These are phyloP conservation scores for Ovibos moschatus DNA, from an alignment of 2,113 vertebrate species.

Conservation along the genomic window DNA sequence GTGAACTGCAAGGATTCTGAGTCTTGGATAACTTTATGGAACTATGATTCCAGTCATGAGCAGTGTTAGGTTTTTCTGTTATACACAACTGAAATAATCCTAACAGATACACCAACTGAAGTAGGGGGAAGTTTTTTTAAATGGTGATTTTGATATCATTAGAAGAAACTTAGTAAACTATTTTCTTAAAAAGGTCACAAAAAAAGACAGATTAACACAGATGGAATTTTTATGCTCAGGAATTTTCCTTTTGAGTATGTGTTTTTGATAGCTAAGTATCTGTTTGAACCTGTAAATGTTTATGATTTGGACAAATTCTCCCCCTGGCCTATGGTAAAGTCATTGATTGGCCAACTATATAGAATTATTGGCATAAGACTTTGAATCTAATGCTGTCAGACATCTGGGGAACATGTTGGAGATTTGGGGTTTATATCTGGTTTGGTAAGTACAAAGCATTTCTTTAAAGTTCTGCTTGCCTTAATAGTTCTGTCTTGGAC, in stretches of 20 bases:
- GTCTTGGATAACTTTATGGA: neutral
- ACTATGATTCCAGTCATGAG: neutral
- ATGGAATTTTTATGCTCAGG: neutral
- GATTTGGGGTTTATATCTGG: neutral
- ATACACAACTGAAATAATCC: neutral
- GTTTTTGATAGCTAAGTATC: neutral
- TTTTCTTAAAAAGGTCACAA: neutral
- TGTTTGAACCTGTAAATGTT: neutral
- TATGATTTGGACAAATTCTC: neutral
- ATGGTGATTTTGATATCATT: neutral
- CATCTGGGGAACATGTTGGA: neutral
- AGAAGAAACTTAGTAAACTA: neutral
- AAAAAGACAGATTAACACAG: neutral
- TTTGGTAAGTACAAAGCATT: neutral
- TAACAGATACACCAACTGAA: neutral
- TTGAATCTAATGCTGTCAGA: neutral
- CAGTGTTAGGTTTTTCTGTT: neutral
- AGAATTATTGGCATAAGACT: neutral
- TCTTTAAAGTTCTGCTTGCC: neutral
- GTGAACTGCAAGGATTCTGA: neutral
- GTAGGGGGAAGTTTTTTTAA: neutral
- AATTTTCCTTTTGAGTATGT: neutral
- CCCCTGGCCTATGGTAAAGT: neutral
- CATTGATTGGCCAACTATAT: neutral
- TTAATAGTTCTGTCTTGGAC: neutral